Evolutionary conservation across 2,797 vertebrate species (phyloP).

Genomic region (Acanthurus lineatus): DNA sequence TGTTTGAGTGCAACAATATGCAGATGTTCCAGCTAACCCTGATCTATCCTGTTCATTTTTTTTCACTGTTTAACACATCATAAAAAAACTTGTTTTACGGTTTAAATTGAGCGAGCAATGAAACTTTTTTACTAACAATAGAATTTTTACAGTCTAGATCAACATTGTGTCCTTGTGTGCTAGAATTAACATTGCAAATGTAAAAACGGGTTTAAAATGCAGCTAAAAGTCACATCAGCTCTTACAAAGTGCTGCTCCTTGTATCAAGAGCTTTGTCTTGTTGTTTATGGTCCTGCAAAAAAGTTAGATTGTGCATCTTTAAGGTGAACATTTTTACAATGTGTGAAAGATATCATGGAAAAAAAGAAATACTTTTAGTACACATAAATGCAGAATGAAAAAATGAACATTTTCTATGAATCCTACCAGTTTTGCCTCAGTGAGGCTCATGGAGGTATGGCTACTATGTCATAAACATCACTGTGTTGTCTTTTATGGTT

Average conservation of each 20-base stretch:
- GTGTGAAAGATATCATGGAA: background rate
- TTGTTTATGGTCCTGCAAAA: too few species aligned
- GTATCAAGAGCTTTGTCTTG: too few species aligned
- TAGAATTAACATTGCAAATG: too few species aligned
- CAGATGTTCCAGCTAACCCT: slow-evolving; percentile 38
- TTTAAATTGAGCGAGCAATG: background rate
- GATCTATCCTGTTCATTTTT: slow-evolving; percentile 16
- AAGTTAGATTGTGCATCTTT: too few species aligned
- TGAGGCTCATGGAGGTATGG: background rate
- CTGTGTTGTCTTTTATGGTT: background rate
- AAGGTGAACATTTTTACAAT: background rate
- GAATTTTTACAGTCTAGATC: too few species aligned
- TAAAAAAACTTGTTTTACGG: background rate
- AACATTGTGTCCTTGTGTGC: too few species aligned
- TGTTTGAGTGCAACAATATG: slow-evolving; percentile 44
- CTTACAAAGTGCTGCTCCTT: too few species aligned
- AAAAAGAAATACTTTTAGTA: background rate
- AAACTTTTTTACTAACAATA: too few species aligned
- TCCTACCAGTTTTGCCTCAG: background rate
- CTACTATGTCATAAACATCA: background rate
- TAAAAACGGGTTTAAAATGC: too few species aligned
- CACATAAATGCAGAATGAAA: background rate
- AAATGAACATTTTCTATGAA: background rate
- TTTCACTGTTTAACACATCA: background rate
- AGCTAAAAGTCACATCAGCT: too few species aligned